Evolutionary conservation across 2,113 vertebrate genomes (phyloP), one percentile per base, ranked within the genome.

Genomic region (Hemicordylus capensis): DNA sequence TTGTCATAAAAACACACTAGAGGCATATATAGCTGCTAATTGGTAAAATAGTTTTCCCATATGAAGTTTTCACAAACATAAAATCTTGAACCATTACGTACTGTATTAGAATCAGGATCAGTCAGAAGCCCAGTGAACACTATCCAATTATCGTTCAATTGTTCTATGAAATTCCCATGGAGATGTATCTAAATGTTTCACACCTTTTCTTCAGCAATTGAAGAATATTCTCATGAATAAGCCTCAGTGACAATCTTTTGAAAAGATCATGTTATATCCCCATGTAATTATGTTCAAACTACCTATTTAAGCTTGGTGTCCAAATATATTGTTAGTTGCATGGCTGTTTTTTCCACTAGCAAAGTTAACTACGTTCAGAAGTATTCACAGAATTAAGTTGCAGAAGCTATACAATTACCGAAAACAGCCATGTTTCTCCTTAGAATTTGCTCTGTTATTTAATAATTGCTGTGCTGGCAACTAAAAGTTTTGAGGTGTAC

Each of bases 201-300:
- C 2, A 6, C 37, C 46, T 63, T 59, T 75, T 28, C 17, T 44
- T 34, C 61, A 84, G 46, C 63, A 28, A 69, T 34, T 54, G 59
- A 63, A 56, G 31, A 75, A 58, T 26, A 69, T 89, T 58, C 44
- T 42, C 10, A 5, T 15, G 12, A 39, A 31, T 24, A 12, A 83
- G 1, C 51, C 75, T 42, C 44, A 42, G 72, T 84, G 56, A 66
- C 61, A 69, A 69, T 22, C 10, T 12, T 76, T 58, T 54, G 82
- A 81, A 89, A 89, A 54, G 1, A 19, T 59, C 6, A 3, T 44
- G 88, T 88, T n/a, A 80, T 76, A 72, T 44, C 44, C 34, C 79
- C 19, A 28, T 85, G 1, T 19, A 72, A 28, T 46, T 87, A 89
- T 64, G 3, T 70, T 84, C 28, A 19, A 70, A 73, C 42, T 44